Conservation (phyloP, 2,113 vertebrate genomes). For the Apeltes quadracus region DNA sequence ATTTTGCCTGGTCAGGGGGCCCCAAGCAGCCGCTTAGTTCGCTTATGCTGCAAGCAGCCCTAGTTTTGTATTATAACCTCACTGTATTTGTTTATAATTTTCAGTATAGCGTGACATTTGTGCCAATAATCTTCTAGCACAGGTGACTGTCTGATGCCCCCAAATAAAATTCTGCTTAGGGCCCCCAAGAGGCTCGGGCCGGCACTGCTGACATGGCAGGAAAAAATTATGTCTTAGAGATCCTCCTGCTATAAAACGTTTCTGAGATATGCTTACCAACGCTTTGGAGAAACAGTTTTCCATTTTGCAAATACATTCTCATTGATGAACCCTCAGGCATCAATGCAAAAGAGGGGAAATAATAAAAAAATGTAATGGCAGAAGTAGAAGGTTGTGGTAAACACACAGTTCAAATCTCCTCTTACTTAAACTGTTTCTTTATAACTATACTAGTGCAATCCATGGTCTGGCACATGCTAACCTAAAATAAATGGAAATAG, state of each 20-base stretch:
- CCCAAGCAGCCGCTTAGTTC: too few relatives aligned
- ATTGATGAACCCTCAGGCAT: not conserved
- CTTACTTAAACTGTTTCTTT: not conserved
- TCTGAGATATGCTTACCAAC: conserved; percentile 4
- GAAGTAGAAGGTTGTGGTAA: too few relatives aligned
- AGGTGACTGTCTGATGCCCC: too few relatives aligned
- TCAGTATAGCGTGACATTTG: too few relatives aligned
- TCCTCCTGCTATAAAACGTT: not conserved
- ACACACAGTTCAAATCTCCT: not conserved
- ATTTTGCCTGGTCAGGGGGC: too few relatives aligned
- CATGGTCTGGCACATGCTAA: not conserved
- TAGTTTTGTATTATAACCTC: too few relatives aligned
- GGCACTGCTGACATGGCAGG: conserved; percentile 3
- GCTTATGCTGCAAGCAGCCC: too few relatives aligned
- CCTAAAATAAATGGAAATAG: not conserved
- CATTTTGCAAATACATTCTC: not conserved
- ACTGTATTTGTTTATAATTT: too few relatives aligned
- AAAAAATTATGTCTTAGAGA: not conserved
- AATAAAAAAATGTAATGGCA: too few relatives aligned
- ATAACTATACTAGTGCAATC: not conserved
- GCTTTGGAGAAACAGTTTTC: not conserved
- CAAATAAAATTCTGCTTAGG: too few relatives aligned
- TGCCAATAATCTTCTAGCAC: too few relatives aligned
- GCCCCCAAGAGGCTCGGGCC: too few relatives aligned
- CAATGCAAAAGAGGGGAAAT: not conserved